Evolutionary conservation across 2,797 vertebrate genomes (phyloP), one percentile per base, ranked within the genome.

Genomic region (Morus bassanus): DNA sequence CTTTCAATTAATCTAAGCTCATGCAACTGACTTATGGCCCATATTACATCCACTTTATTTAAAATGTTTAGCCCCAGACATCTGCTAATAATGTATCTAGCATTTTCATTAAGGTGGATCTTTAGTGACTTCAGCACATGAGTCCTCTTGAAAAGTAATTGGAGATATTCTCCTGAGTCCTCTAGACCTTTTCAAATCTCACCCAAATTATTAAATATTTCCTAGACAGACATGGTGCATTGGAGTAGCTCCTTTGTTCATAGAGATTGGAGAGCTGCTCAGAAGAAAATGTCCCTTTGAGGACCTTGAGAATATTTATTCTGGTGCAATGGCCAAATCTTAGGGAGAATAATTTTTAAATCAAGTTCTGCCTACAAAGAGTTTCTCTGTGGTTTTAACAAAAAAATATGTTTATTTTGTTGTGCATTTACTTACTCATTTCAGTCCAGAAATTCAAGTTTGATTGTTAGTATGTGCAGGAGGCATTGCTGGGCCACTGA

Each of bases 161-260:
- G 23, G 61, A 78, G 41, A 24, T 85, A 19, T 6, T 65, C 80
- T 89, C 80, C 31, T 30, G 74, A 95, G 60, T 83, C 68, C 64
- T 73, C 45, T 77, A 87, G 86, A 80, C 39, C 67, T 94, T 96
- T 95, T 74, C 37, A 91, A 31, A 82, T 35, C 64, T 64, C 57
- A 50, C 8, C 15, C 30, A 72, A 72, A 68, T 82, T 56, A 59
- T 59, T 79, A 77, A 80, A 43, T 85, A 78, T 94, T 89, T 82
- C 30, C 28, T 53, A 37, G 86, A 23, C 33, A 76, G 64, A 19
- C 0, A 2, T 19, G 21, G 37, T 69, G 25, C 3, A 0, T 50
- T 74, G 53, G 48, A 96, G 60, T 43, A 91, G 11, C 51, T 95
- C 37, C 21, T 0, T 2, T 37, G 24, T 46, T 93, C 27, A 21